Percentiles rank a stretch among this genome's conserved stretches.
Evolutionary conservation across 2,888 invertebrate species (phyloP).

Genomic region (Hirtodrosophila confusa): DNA sequence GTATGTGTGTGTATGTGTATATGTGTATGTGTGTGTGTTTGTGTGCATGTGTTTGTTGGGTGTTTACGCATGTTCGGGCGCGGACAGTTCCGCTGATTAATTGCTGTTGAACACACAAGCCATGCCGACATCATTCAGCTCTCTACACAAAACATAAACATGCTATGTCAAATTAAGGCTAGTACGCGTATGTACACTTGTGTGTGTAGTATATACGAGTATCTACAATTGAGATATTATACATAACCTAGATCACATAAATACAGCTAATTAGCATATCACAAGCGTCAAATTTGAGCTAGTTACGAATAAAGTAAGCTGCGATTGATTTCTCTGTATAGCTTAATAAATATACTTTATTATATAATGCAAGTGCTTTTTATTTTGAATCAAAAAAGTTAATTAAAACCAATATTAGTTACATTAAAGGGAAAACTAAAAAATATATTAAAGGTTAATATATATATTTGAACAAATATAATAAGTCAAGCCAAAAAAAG

Average conservation of each 20-base stretch:
- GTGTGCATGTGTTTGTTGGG: constrained; percentile 11
- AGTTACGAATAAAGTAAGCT: background rate
- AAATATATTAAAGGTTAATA: too few species aligned
- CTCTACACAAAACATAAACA: constrained; percentile 28
- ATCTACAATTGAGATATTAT: constrained; percentile 19
- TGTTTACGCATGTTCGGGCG: constrained; percentile 77
- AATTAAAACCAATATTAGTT: too few species aligned
- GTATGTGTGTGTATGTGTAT: constrained; percentile 16
- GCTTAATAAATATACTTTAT: too few species aligned
- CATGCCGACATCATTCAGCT: constrained; percentile 61
- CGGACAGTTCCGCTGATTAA: constrained; percentile 80
- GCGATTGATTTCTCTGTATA: too few species aligned
- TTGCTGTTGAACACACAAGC: constrained; percentile 71
- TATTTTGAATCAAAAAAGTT: too few species aligned
- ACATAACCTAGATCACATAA: background rate
- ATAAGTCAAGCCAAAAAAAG: too few species aligned
- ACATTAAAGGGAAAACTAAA: too few species aligned
- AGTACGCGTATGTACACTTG: background rate
- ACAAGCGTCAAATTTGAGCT: background rate
- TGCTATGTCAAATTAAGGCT: constrained; percentile 14
- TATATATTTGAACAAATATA: too few species aligned
- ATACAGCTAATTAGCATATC: constrained; percentile 20
- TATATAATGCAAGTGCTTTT: too few species aligned
- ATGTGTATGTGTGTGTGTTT: constrained; percentile 10
- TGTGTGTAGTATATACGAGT: background rate